Base-by-base conservation (phyloP, 2,113 vertebrate genomes). In the Climacteris rufus region DNA sequence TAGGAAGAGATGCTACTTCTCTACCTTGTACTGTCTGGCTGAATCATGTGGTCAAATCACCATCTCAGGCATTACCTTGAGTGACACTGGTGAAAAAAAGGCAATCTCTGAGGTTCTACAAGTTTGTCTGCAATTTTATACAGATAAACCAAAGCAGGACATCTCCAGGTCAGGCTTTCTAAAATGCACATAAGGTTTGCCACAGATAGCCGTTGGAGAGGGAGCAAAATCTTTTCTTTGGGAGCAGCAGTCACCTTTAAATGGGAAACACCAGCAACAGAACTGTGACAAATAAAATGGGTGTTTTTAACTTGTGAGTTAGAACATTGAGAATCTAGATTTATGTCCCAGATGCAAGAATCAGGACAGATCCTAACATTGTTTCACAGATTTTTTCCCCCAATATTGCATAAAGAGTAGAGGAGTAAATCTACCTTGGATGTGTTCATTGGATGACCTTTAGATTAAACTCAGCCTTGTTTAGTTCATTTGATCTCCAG, bases 171-270 rank as follows among this genome's bases (percentile, higher is more conserved):
- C 25, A 17, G 3, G 0, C 6, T 63, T 6, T 70, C 50, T 53
- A 18, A 74, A 77, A 81, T 28, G 10, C 4, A 45, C 1, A 1
- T 15, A 6, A 69, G 45, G 2, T 53, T 76, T 69, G 15, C 1
- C 3, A 11, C 16, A 52, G 23, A 15, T 2, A 57, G 16, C 3
- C 31, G 14, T 3, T 11, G 14, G 14, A 52, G 14, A 68, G 35
- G 40, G 2, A 85, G 8, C 0, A 33, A 72, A 71, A 28, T 15
- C 0, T 20, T 27, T 33, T 17, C 3, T 2, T 5, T 6, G 23
- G 39, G 11, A 59, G 33, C 18, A 47, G 27, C 12, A 77, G 15
- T 11, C 42, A 13, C 22, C 68, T 82, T 93, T 10, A 83, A 66
- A 66, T 10, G 22, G 30, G 22, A 80, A 77, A 83, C 3, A n/a